Evolutionary conservation across 2,113 vertebrate genomes (phyloP), one percentile per base, ranked within the genome.

Genomic region (Syngnathus typhle): DNA sequence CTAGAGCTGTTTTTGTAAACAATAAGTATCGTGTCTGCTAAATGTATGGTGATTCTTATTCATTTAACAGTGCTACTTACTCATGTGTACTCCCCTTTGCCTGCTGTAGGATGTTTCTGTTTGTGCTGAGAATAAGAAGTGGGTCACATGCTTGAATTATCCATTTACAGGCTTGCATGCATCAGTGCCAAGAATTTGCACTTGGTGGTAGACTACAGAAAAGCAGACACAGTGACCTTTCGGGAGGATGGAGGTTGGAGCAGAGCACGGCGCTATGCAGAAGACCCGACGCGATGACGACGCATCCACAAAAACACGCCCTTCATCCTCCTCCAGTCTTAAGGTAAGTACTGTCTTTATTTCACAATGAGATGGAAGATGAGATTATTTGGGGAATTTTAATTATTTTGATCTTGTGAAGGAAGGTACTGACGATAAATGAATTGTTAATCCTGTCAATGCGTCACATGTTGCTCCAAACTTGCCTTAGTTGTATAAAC

Each of bases 91-190:
- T 72, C 36, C 64, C 27, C 51, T 58, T 58, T 63, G 58, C 23
- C 7, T 44, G 62, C 69, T 59, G 36, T 56, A 70, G 79, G 61
- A 66, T 65, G 52, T 67, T 71, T 80, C 56, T 74, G 71, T 72
- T 60, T 72, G 55, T 67, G 51, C 73, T 12, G 52, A 82, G 69
- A 71, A 84, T 71, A 68, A 85, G 76, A 87, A 86, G 70, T 87
- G 82, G 85, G 81, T 90, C 84, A 89, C 85, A 86, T 87, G 88
- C 81, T 83, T 86, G 73, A 86, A 85, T 89, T 84, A 84, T 89
- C 84, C 82, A 73, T 86, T 89, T 85, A 72, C 84, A 91, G 88
- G 85, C 71, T 86, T 85, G 82, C 76, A 84, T 84, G 83, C 81
- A 83, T 86, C 82, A 80, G 75, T 82, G 81, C 76, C 81, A 80